Conservation (phyloP, 2,888 invertebrate genomes). For the Nephrotoma guestfalica region DNA sequence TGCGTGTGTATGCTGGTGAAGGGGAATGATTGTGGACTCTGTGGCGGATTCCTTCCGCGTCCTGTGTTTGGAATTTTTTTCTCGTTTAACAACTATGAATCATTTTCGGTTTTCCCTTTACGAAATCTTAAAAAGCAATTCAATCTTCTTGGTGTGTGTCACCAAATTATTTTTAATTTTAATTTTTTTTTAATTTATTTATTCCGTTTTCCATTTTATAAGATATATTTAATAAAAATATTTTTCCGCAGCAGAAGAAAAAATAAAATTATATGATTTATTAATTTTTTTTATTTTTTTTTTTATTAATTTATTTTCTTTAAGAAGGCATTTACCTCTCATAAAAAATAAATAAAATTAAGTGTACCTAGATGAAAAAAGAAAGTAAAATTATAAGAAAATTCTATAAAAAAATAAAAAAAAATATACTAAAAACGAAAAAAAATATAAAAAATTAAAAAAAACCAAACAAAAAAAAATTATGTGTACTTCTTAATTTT, state of each 20-base stretch:
- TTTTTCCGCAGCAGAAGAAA: not conserved
- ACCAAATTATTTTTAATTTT: not conserved
- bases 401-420: constrained; percentile 6
- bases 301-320: not conserved
- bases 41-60: not conserved
- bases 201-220: not conserved
- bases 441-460: not conserved
- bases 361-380: constrained; percentile 16
- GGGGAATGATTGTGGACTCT: not conserved
- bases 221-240: not conserved
- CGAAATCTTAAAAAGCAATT: not conserved
- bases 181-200: not conserved
- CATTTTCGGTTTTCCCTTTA: not conserved
- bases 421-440: constrained; percentile 8
- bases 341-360: constrained; percentile 13
- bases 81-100: not conserved
- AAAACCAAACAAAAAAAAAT: constrained; percentile 8
- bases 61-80: not conserved
- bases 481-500: constrained; percentile 14
- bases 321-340: constrained; percentile 14
- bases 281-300: not conserved
- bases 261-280: not conserved
- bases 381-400: constrained; percentile 9
- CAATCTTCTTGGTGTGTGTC: not conserved
- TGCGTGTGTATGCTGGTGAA: not conserved